Conservation (phyloP, 2,888 invertebrate genomes). For the Agrypnus murinus region DNA sequence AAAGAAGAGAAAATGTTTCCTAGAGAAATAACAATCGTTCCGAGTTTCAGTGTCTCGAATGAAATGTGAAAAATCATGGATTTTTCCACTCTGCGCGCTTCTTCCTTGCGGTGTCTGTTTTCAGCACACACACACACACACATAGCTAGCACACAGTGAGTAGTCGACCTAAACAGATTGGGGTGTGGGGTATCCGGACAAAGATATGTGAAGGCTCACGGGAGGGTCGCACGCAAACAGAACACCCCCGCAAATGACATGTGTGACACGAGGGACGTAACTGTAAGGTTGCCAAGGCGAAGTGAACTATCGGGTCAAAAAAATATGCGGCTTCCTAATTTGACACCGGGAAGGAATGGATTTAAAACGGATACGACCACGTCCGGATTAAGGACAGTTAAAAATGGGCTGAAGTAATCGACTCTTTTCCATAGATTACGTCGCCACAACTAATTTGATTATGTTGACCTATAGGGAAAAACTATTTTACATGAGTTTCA, state of each 20-base stretch:
- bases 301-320: slow-evolving; percentile 50
- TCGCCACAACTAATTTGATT: slow-evolving; percentile 6
- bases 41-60: background rate
- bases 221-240: slow-evolving; percentile 58
- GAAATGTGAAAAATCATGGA: background rate
- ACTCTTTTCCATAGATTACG: background rate
- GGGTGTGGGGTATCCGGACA: slow-evolving; percentile 53
- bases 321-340: slow-evolving; percentile 57
- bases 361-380: slow-evolving; percentile 59
- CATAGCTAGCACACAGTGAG: too few relatives aligned
- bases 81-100: slow-evolving; percentile 17
- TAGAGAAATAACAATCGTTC: too few relatives aligned
- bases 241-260: slow-evolving; percentile 61
- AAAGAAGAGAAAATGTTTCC: too few relatives aligned
- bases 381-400: slow-evolving; percentile 32
- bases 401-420: slow-evolving; percentile 9
- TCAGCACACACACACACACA: too few relatives aligned
- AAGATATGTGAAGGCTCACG: slow-evolving; percentile 55
- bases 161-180: slow-evolving; percentile 39
- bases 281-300: slow-evolving; percentile 58
- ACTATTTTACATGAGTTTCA: too few relatives aligned
- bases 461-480: too few relatives aligned
- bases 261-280: slow-evolving; percentile 57
- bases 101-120: slow-evolving; percentile 40
- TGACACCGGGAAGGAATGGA: slow-evolving; percentile 43